Conservation (phyloP, 2,113 vertebrate genomes). For the Brachyhypopomus occidentalis region DNA sequence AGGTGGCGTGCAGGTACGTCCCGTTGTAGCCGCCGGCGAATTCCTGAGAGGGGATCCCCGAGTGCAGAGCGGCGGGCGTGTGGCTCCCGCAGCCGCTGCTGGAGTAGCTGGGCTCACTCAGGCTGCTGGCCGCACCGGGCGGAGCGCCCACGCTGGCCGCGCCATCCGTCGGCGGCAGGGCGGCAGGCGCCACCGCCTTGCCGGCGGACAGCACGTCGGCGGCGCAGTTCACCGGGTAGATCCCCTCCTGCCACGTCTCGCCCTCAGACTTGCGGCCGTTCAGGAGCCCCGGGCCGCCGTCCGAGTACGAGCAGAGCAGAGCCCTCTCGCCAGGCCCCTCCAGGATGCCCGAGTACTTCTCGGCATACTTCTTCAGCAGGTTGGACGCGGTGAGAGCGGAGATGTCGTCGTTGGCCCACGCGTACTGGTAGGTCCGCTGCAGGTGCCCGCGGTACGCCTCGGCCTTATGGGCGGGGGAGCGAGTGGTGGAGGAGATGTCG, state of each 20-base stretch:
- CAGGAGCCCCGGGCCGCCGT: constrained; percentile 85
- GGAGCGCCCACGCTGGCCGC: constrained; percentile 93
- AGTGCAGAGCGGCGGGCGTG: constrained; percentile 88
- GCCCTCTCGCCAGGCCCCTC: constrained; percentile 91
- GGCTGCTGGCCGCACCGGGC: constrained; percentile 90
- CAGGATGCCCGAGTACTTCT: constrained; percentile 97
- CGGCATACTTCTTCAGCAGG: constrained; percentile 97
- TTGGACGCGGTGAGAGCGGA: constrained; percentile 98
- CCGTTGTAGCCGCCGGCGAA: constrained; percentile 93
- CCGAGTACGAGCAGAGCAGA: constrained; percentile 91
- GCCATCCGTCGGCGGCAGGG: constrained; percentile 90
- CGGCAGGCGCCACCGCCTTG: constrained; percentile 91
- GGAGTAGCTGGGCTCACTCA: constrained; percentile 93
- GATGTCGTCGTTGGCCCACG: constrained; percentile 99
- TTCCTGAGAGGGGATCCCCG: constrained; percentile 97
- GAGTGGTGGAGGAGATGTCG: constrained; percentile 96
- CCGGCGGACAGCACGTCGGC: constrained; percentile 92
- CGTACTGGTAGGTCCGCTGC: constrained; percentile 97
- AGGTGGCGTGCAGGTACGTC: constrained; percentile 94
- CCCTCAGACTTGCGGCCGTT: constrained; percentile 95
- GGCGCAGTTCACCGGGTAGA: constrained; percentile 97
- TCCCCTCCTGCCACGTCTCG: constrained; percentile 94
- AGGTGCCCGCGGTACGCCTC: constrained; percentile 96
- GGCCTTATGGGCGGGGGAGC: constrained; percentile 97
- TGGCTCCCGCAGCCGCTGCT: constrained; percentile 96